Evolutionary conservation across 2,888 invertebrate species (phyloP), one percentile per base, ranked within the genome.

Genomic region (Punctoribates punctum): DNA sequence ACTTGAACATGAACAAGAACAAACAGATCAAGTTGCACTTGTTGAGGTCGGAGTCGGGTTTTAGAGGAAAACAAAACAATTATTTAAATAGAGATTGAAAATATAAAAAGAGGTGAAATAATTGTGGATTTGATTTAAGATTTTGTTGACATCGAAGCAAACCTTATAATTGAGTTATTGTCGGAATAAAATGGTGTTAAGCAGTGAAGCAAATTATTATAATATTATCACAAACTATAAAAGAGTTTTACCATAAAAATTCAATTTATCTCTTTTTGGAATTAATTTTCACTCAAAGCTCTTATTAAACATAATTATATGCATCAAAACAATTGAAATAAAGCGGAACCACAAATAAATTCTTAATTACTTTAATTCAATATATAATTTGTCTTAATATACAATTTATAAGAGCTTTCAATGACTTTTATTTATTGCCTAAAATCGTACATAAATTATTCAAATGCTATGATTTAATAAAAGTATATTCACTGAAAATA

Each of bases 361-460:
- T 65, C 65, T 65, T 65, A 65, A 65, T 65, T 65, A 65, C 65
- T 65, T 65, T 17, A n/a, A 65, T 65, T 34, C 11, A 65, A 38
- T 29, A n/a, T 65, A 65, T 65, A 65, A 65, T 65, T 65, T 34
- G 34, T 27, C 5, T 5, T 65, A 65, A n/a, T n/a, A n/a, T n/a
- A n/a, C n/a, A n/a, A n/a, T n/a, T n/a, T n/a, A n/a, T n/a, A n/a
- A n/a, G 34, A 17, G 17, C 2, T 25, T 65, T 65, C 65, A 65
- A n/a, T 34, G 65, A 38, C 34, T 62, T 27, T 62, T 62, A 6
- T 65, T 15, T 34, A 8, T 4, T n/a, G 4, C 20, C 13, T 15
- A 8, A 57, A 57, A 25, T 23, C 23, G 20, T 25, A 25, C 57
- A 57, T 57, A 57, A 57, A 25, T 29, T 65, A 65, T 65, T 65